These are phyloP conservation scores for Oligia strigilis DNA, from an alignment of 2,888 invertebrate species.

Conservation along the genomic window DNA sequence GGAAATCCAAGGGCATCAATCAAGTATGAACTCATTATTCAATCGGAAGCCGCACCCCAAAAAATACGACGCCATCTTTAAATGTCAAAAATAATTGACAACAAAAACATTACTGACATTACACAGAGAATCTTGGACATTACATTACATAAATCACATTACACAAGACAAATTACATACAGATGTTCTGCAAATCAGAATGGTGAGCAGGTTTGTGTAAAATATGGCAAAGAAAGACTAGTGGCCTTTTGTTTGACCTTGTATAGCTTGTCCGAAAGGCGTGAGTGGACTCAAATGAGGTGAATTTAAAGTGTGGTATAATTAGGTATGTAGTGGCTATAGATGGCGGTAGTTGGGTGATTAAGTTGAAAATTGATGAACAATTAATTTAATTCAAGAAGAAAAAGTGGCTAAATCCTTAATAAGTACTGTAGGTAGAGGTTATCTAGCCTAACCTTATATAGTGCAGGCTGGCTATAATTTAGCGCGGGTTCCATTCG, in stretches of 20 bases:
- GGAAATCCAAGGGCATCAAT: background rate
- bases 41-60: background rate
- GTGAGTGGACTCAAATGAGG: slow-evolving; percentile 44
- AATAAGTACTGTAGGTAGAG: too few species aligned
- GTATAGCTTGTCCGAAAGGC: slow-evolving; percentile 39
- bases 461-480: too few species aligned
- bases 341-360: slow-evolving; percentile 27
- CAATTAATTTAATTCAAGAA: background rate
- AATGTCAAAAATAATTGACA: slow-evolving; percentile 41
- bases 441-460: too few species aligned
- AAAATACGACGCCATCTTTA: background rate
- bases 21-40: background rate
- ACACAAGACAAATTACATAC: slow-evolving; percentile 24
- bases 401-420: too few species aligned
- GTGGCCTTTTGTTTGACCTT: slow-evolving; percentile 57
- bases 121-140: slow-evolving; percentile 15
- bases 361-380: background rate
- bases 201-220: slow-evolving; percentile 40
- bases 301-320: background rate
- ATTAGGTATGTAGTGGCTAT: background rate
- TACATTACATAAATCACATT: background rate
- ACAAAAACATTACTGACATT: background rate
- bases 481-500: too few species aligned
- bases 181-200: slow-evolving; percentile 37
- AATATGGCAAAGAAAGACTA: slow-evolving; percentile 50